These are phyloP conservation scores for Cheilosia soror DNA, from an alignment of 2,888 invertebrate genomes.

Conservation along the genomic window DNA sequence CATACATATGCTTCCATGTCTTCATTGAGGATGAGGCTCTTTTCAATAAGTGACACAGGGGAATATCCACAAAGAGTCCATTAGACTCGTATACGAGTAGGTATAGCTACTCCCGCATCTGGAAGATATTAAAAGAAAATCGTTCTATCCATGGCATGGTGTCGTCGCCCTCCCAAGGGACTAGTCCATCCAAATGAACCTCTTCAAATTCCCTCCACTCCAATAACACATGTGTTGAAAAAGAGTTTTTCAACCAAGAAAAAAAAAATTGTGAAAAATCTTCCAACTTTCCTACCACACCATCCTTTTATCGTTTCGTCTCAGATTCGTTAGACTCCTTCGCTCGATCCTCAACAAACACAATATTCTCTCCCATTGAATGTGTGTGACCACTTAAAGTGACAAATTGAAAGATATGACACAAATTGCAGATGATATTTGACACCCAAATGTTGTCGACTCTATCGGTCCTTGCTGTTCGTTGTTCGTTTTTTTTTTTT, in stretches of 20 bases:
- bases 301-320: conserved; percentile 66
- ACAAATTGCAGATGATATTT: conserved; percentile 75
- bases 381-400: conserved; percentile 75
- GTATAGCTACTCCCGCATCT: conserved; percentile 30
- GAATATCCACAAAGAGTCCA: conserved; percentile 39
- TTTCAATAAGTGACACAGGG: not conserved
- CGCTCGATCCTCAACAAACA: conserved; percentile 5
- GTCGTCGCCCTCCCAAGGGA: conserved; percentile 58
- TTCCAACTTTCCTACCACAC: conserved; percentile 61
- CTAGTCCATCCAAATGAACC: conserved; percentile 42
- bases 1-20: conserved; percentile 51
- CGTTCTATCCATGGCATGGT: conserved; percentile 38
- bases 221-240: conserved; percentile 49
- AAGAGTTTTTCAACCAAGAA: conserved; percentile 27
- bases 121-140: conserved; percentile 58
- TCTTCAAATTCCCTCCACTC: conserved; percentile 39
- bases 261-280: conserved; percentile 13
- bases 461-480: conserved; percentile 26
- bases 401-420: conserved; percentile 76
- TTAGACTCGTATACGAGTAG: conserved; percentile 17
- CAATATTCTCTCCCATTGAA: conserved; percentile 19
- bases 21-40: not conserved
- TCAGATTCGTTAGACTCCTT: conserved; percentile 28
- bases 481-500: conserved; percentile 14
- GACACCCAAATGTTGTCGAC: conserved; percentile 74